Evolutionary conservation across 2,113 vertebrate genomes (phyloP), one percentile per base, ranked within the genome.

Genomic region (Bagarius yarrelli): DNA sequence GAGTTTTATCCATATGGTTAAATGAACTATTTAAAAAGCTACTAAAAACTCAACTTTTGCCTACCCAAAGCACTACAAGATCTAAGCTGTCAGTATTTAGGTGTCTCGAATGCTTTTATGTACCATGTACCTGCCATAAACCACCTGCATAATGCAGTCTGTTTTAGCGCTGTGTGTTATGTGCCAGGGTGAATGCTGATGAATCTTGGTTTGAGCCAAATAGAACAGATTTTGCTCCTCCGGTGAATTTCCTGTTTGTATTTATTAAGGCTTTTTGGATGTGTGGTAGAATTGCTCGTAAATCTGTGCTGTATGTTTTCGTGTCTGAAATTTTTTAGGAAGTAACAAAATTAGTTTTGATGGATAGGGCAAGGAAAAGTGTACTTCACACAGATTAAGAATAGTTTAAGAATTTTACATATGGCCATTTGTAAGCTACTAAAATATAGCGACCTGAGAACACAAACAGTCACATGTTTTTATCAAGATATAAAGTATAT

Each of bases 181-280:
- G 80, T 81, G 80, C 75, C 86, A 79, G 11, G 81, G 82, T 86
- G 84, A 82, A 79, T 87, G 85, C 85, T 91, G 88, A 89, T 91
- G 90, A 91, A 90, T 88, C 88, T 77, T 89, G 83, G 88, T 91
- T 85, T 89, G 71, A 19, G 73, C 75, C 84, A 80, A 84, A 87
- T 81, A 83, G 85, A 84, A 79, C 52, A 69, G 61, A 60, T 85
- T 78, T 82, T 40, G 13, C 16, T 70, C 70, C 71, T 76, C 79
- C 52, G 30, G n/a, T 64, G 80, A 70, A 30, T 53, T 36, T 63
- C 56, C 83, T 85, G 75, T 63, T 83, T 88, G 80, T 70, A 79
- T 79, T 64, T 59, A 34, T 47, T 55, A 25, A 60, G 74, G 60
- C 47, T 78, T 72, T 82, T 47, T 70, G 75, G 23, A 53, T 2